Evolutionary conservation across 2,797 vertebrate genomes (phyloP), one percentile per base, ranked within the genome.

Genomic region (Phylloscopus collybita): DNA sequence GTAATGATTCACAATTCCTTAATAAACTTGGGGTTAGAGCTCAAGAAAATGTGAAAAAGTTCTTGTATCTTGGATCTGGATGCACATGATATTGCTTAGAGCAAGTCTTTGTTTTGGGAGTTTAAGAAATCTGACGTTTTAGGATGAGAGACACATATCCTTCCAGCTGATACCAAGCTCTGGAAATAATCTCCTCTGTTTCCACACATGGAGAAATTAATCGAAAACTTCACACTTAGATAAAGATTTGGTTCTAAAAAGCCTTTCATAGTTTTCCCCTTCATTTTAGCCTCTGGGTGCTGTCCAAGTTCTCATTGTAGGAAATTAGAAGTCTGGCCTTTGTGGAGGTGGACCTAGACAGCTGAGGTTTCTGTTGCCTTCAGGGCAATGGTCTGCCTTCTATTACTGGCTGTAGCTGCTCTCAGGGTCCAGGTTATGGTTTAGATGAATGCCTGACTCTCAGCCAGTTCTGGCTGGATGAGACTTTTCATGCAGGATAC

Each of bases 231-330:
- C 13, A 53, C 26, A 50, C 13, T 91, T 81, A 29, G 7, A 44
- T 78, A 86, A 92, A 61, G 8, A 49, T 57, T 86, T 64, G 25
- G 23, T 82, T 94, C 74, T 66, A 26, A 57, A 81, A 92, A 85
- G 32, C 9, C 84, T 76, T 76, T 82, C 89, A 17, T 78, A 1
- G 15, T 53, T 50, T 88, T 11, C 2, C 10, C 25, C 20, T 66
- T 86, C 13, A 69, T 85, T 71, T 91, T 85, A 42, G 32, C 71
- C 32, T 78, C 60, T 85, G 64, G 53, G 6, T 70, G 3, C 47
- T 78, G 59, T 87, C 76, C 54, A 81, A 25, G 34, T 80, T 92
- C 61, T 82, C 40, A 23, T 22, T 49, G 19, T 70, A 42, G 56
- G 57, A 86, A 84, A 85, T 83, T 30, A 80, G 49, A 86, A 80